Evolutionary conservation across 2,113 vertebrate genomes (phyloP).

Genomic region (Hyperopisus bebe): DNA sequence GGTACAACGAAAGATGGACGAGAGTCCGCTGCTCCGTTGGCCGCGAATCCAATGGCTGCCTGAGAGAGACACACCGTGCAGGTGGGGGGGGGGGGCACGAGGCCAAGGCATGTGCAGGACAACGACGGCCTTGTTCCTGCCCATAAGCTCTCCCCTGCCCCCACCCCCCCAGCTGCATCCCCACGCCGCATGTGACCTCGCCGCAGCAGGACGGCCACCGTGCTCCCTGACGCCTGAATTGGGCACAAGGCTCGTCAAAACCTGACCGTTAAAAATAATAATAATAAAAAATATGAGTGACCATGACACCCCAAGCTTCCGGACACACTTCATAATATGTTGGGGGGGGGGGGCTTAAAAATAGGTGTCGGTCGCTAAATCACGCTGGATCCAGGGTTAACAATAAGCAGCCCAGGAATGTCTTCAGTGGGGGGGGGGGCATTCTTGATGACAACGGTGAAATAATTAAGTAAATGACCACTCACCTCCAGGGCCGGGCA

Average conservation of each 20-base stretch:
- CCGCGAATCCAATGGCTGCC: slow-evolving; percentile 23
- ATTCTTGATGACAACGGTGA: background rate
- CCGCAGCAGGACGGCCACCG: background rate
- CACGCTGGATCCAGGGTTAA: background rate
- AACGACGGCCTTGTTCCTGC: background rate
- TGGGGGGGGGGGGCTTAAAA: background rate
- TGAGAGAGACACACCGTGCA: too few relatives aligned
- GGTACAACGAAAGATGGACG: background rate
- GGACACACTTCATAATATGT: background rate
- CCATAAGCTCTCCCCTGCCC: background rate
- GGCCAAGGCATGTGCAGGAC: background rate
- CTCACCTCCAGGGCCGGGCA: background rate
- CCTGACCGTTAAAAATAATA: background rate
- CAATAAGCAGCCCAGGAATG: background rate
- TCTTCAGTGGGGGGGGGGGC: background rate
- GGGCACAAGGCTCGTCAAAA: background rate
- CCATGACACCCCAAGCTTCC: background rate
- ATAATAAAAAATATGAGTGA: background rate
- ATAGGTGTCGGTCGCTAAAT: background rate
- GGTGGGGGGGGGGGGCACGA: too few relatives aligned
- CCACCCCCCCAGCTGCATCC: background rate
- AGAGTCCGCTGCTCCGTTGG: background rate
- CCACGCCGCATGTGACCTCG: background rate
- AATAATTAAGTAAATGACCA: background rate
- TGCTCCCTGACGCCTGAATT: background rate